Conservation (phyloP, 2,797 vertebrate genomes). For the Gymnocypris eckloni region DNA sequence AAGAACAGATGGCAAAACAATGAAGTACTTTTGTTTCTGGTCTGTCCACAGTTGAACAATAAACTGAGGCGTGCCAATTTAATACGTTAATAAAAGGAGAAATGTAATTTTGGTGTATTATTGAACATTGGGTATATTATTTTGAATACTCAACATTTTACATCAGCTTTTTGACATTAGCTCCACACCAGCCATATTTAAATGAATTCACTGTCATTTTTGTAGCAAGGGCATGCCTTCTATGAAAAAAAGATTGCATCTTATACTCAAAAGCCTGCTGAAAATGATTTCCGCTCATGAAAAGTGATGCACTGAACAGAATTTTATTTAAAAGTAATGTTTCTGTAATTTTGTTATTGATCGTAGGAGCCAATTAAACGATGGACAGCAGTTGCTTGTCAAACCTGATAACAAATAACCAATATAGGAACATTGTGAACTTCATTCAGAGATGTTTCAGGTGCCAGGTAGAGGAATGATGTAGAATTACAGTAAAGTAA, state of each 20-base stretch:
- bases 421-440: too few relatives aligned
- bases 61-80: neutral
- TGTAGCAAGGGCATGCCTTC: neutral
- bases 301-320: neutral
- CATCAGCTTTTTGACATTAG: neutral
- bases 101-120: neutral
- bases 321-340: neutral
- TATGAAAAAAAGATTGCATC: neutral
- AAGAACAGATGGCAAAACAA: slow-evolving; percentile 24
- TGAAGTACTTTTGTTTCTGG: neutral
- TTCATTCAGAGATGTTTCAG: neutral
- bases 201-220: neutral
- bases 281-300: neutral
- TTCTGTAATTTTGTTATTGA: neutral
- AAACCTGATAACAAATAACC: too few relatives aligned
- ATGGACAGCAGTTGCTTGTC: too few relatives aligned
- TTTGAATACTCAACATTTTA: neutral
- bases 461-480: neutral
- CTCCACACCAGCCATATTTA: neutral
- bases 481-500: neutral
- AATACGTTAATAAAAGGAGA: neutral
- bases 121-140: neutral
- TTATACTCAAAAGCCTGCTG: neutral
- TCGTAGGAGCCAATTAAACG: too few relatives aligned
- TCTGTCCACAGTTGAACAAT: neutral